Base-by-base conservation (phyloP, 2,888 invertebrate genomes). In the Drosophila stalkeri region DNA sequence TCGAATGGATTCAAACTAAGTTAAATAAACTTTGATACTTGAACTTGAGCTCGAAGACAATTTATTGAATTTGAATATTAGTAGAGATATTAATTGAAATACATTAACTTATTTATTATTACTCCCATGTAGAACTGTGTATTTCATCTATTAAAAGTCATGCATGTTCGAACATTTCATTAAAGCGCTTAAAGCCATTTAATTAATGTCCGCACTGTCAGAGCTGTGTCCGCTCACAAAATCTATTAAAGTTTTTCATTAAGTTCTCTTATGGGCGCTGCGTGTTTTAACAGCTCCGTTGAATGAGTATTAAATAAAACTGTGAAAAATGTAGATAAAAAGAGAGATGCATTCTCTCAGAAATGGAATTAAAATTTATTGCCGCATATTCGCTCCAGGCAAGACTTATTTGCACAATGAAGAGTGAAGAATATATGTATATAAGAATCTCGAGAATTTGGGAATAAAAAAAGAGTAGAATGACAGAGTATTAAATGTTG, bases 141-240 rank as follows among this genome's bases (percentile, higher is more conserved):
- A n/a, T 1, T 27, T 61, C 18, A 9, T 14, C 16, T 12, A 33
- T 39, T 12, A 18, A 11, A 12, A 9, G 18, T 6, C 49, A 35
- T 31, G n/a, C 12, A 31, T 7, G 27, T 14, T 27, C n/a, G 20
- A 9, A 14, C 2, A 14, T 20, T 46, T 0, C n/a, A 52, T 56
- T 55, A 56, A 46, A n/a, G 35, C 27, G 46, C 43, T 39, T 56
- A 31, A 46, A 39, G n/a, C 12, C 16, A 39, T 66, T 64, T 12
- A 23, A 52, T 52, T 18, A 52, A 23, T 46, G 20, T 12, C 18
- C 12, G 18, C 14, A 8, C 8, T 18, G 46, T 5, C 11, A 1
- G 23, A 1, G 43, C 16, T 7, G 33, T 18, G 4, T 16, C 16
- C 33, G 33, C 9, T 18, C 9, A 12, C 33, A 35, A 7, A 18